A percentile compares a stretch with the other conserved stretches of the same genome.
phyloP scores from a whole-genome alignment of 2,113 vertebrate genomes.

The Prionailurus viverrinus region DNA sequence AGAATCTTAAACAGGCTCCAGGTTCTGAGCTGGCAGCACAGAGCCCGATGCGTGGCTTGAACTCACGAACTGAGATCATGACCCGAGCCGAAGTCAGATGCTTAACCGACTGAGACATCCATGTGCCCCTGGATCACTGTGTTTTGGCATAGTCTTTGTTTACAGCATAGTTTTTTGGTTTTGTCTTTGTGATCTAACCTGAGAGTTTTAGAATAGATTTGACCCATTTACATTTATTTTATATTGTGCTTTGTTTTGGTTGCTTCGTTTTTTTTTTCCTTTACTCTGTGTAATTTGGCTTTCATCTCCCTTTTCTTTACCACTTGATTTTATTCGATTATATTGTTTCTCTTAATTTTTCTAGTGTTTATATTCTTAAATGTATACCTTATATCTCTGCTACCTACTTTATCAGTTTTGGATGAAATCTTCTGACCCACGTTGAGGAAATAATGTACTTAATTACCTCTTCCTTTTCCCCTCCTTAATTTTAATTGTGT shows the following conservation, averaged over 20 bases:
- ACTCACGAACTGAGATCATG: too few relatives aligned
- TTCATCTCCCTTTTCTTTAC: background rate
- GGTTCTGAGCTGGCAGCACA: too few relatives aligned
- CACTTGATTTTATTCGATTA: background rate
- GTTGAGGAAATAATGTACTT: background rate
- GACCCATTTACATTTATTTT: background rate
- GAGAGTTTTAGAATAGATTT: background rate
- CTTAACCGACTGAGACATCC: too few relatives aligned
- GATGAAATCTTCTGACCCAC: background rate
- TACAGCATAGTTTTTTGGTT: background rate
- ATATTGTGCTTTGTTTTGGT: background rate
- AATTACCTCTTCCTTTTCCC: background rate
- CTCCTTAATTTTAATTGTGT: background rate
- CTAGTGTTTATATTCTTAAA: background rate
- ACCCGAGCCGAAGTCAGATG: too few relatives aligned
- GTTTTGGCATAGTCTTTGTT: background rate
- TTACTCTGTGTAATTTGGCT: background rate
- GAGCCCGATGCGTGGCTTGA: too few relatives aligned
- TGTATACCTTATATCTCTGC: background rate
- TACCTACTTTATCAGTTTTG: background rate
- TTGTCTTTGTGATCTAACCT: background rate
- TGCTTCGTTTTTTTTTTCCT: background rate
- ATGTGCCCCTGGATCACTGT: background rate
- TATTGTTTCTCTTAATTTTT: background rate
- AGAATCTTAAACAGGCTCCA: too few relatives aligned